Percentiles rank a stretch among this genome's conserved stretches.
phyloP scores from a whole-genome alignment of 2,113 vertebrate genomes.

The Camelus bactrianus region DNA sequence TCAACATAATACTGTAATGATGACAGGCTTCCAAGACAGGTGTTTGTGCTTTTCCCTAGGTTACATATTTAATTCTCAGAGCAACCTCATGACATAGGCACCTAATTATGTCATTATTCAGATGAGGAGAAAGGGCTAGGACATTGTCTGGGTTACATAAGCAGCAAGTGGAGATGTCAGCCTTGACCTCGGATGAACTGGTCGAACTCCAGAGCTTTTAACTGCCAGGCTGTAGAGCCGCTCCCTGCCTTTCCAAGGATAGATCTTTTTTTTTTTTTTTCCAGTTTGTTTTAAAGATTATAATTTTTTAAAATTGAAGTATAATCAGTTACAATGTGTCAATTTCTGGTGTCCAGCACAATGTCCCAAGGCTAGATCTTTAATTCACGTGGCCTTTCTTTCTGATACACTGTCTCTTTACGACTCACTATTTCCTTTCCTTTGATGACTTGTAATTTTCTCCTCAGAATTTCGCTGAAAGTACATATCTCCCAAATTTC shows the following conservation, averaged over 20 bases:
- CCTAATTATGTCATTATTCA: background rate
- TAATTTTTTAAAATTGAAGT: too few relatives aligned
- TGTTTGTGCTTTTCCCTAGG: background rate
- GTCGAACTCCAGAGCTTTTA: background rate
- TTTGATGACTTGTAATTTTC: background rate
- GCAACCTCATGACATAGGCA: background rate
- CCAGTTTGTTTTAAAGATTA: too few relatives aligned
- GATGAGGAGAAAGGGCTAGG: background rate
- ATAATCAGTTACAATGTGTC: too few relatives aligned
- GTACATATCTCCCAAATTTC: background rate
- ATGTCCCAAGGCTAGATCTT: too few relatives aligned
- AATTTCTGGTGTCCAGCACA: too few relatives aligned
- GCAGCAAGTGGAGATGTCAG: background rate
- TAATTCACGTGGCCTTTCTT: background rate
- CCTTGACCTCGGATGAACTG: background rate
- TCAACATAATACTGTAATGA: background rate
- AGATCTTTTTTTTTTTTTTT: too few relatives aligned
- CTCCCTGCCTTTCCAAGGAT: background rate
- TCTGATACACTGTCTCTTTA: background rate
- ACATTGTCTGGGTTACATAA: background rate
- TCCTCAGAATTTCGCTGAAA: background rate
- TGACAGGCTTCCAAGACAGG: background rate
- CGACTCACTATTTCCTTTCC: background rate
- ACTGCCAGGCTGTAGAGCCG: fast-evolving
- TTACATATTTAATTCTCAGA: background rate